These are phyloP conservation scores for Stichopus chloronotus DNA, from an alignment of 35 echinoderm and acorn worm species.

Conservation along the genomic window DNA sequence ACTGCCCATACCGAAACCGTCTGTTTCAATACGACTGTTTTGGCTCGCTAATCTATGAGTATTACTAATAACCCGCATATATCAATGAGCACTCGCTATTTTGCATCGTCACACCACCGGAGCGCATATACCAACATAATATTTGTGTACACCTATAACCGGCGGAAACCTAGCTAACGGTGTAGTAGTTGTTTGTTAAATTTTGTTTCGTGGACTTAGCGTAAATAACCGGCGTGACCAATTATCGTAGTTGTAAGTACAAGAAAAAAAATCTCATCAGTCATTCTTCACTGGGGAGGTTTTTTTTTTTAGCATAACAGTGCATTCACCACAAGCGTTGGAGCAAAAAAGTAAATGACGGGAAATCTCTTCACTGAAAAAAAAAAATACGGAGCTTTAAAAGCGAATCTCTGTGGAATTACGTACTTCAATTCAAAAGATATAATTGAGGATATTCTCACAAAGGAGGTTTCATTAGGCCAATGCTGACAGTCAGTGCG, in stretches of 20 bases:
- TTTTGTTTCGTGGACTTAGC: neutral
- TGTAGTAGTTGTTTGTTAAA: neutral
- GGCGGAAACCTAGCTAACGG: neutral
- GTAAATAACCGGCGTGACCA: neutral
- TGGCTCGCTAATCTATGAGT: too few species aligned
- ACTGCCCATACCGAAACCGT: too few species aligned
- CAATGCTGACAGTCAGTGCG: too few species aligned
- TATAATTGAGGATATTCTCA: neutral
- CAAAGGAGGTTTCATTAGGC: too few species aligned
- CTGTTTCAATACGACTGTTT: too few species aligned
- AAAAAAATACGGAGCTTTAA: neutral
- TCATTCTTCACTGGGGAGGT: neutral
- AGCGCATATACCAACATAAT: too few species aligned
- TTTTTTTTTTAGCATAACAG: neutral
- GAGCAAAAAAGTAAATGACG: neutral
- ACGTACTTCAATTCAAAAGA: neutral
- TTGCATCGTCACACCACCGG: too few species aligned
- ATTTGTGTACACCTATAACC: too few species aligned
- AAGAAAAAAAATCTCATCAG: neutral
- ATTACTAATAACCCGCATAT: too few species aligned
- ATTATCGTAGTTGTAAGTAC: neutral
- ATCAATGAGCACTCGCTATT: too few species aligned
- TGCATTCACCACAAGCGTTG: neutral
- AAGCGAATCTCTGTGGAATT: neutral
- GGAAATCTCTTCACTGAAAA: neutral